A percentile compares a stretch with the other conserved stretches of the same genome.
These are phyloP conservation scores for Capitulum mitella DNA, from an alignment of 2,888 invertebrate genomes.

Conservation along the genomic window DNA sequence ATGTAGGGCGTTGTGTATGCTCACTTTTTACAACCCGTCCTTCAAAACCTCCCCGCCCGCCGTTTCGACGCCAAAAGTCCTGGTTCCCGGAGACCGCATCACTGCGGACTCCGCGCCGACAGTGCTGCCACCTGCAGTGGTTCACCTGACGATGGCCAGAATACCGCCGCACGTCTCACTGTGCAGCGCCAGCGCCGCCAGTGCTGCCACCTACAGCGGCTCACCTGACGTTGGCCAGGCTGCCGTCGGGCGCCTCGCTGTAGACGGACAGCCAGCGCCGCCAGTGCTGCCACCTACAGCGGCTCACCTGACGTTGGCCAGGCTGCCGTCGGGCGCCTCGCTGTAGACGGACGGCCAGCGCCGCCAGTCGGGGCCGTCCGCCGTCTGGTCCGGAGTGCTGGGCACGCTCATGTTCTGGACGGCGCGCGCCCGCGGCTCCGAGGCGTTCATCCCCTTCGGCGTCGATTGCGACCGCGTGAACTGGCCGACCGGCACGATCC, in stretches of 20 bases:
- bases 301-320: slow-evolving; percentile 25
- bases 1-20: too few relatives aligned
- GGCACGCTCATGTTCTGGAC: slow-evolving; percentile 20
- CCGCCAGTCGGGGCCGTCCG: background rate
- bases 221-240: too few relatives aligned
- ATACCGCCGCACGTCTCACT: too few relatives aligned
- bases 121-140: too few relatives aligned
- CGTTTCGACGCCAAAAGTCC: background rate
- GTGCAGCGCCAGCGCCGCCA: too few relatives aligned
- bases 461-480: background rate
- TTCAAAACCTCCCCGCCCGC: too few relatives aligned
- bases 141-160: too few relatives aligned
- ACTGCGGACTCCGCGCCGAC: background rate
- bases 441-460: background rate
- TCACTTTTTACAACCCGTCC: too few relatives aligned
- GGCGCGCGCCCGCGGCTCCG: background rate
- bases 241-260: too few relatives aligned
- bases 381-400: background rate
- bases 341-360: slow-evolving; percentile 15
- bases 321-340: background rate
- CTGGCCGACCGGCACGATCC: slow-evolving; percentile 1
- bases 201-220: too few relatives aligned
- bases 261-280: too few relatives aligned
- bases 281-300: background rate
- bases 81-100: too few relatives aligned